Percentiles rank a stretch among this genome's conserved stretches.
These are phyloP conservation scores for Berghia stephanieae DNA, from an alignment of 1,140 invertebrate genomes.

Conservation along the genomic window DNA sequence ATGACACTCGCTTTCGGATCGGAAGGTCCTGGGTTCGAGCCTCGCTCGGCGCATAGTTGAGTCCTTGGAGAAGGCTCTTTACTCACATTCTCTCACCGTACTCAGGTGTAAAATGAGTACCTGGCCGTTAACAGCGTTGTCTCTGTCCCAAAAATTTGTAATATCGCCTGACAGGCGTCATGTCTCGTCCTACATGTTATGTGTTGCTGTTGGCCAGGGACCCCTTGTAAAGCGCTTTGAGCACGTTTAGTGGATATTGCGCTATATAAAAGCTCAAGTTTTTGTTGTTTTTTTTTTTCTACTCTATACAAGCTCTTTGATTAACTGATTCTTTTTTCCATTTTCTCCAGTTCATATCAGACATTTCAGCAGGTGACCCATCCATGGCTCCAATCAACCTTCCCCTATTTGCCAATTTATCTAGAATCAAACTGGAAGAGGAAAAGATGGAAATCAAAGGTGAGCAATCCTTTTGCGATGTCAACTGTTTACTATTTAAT, in stretches of 20 bases:
- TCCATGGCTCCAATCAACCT: conserved; percentile 23
- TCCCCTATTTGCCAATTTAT: conserved; percentile 5
- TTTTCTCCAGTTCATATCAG: conserved; percentile 28
- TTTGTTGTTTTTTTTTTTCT: not conserved
- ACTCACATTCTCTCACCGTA: too few species aligned
- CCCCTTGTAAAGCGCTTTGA: not conserved
- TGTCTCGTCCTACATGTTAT: too few species aligned
- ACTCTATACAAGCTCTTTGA: not conserved
- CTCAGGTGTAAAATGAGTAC: too few species aligned
- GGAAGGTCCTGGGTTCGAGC: too few species aligned
- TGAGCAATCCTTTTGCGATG: not conserved
- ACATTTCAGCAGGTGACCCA: conserved; percentile 22
- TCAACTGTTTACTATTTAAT: too few species aligned
- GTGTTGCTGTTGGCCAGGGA: too few species aligned
- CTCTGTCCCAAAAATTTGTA: too few species aligned
- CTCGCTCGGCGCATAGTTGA: too few species aligned
- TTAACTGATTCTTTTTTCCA: not conserved
- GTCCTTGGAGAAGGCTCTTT: too few species aligned
- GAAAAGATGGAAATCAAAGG: conserved; percentile 23
- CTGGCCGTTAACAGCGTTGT: too few species aligned
- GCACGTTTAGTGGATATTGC: not conserved
- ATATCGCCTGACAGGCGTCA: too few species aligned
- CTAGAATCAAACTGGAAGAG: not conserved
- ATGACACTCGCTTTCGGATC: too few species aligned
- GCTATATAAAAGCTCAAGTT: not conserved